A percentile compares a stretch with the other conserved stretches of the same genome.
phyloP scores from a whole-genome alignment of 2,797 vertebrate genomes.

The Chlorospingus flavigularis region DNA sequence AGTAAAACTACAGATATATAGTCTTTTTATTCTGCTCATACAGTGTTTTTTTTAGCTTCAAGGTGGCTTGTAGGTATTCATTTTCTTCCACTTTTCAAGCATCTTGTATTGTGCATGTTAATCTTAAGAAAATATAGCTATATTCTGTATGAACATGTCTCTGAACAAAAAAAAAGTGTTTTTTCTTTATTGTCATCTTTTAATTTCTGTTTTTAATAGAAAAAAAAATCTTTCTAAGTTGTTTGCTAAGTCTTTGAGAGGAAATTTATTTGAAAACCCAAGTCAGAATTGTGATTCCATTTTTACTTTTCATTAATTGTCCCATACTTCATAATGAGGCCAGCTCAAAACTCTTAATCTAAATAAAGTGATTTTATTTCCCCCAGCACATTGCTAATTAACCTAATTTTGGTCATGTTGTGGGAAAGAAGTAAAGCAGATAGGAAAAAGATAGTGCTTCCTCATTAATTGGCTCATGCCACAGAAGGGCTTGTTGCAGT shows the following conservation, averaged over 20 bases:
- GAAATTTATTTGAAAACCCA: neutral
- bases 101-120: neutral
- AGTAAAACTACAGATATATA: neutral
- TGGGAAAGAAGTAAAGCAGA: slow-evolving; percentile 10
- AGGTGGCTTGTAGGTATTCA: neutral
- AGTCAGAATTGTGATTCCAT: neutral
- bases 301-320: neutral
- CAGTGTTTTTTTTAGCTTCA: neutral
- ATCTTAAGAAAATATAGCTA: neutral
- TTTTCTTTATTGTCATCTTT: neutral
- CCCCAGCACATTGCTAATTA: slow-evolving; percentile 49
- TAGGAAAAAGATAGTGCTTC: neutral
- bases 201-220: neutral
- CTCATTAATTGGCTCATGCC: slow-evolving; percentile 17
- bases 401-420: slow-evolving; percentile 39
- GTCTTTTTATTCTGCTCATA: neutral
- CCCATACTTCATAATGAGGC: slow-evolving; percentile 5
- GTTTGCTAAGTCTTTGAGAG: neutral
- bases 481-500: neutral
- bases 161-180: neutral
- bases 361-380: slow-evolving; percentile 41
- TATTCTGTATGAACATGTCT: neutral
- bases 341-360: slow-evolving; percentile 9
- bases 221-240: neutral
- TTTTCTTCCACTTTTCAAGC: neutral